These are phyloP conservation scores for Petrocephalus microphthalmus DNA, from an alignment of 2,113 vertebrate genomes.

Conservation along the genomic window DNA sequence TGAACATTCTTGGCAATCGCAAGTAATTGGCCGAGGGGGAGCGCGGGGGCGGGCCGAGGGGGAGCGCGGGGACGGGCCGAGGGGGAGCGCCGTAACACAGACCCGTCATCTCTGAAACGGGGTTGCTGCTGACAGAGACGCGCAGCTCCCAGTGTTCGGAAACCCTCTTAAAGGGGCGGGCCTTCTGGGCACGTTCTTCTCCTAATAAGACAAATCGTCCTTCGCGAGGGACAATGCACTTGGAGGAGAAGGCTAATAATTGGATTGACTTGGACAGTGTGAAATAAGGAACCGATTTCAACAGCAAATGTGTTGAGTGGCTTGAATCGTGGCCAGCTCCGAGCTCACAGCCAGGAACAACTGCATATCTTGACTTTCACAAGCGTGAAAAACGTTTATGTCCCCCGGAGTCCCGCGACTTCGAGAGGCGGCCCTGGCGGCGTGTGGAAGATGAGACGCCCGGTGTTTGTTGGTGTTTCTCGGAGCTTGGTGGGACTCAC, in stretches of 20 bases:
- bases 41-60: too few relatives aligned
- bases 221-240: neutral
- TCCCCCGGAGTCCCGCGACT: neutral
- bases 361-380: neutral
- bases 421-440: neutral
- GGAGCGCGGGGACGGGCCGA: too few relatives aligned
- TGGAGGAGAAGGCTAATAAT: neutral
- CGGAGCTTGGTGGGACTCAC: neutral
- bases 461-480: constrained; percentile 17
- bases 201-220: neutral
- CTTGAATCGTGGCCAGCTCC: neutral
- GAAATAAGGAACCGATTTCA: neutral
- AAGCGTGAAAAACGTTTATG: neutral
- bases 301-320: neutral
- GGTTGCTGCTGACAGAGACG: neutral
- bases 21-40: neutral
- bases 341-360: neutral
- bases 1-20: neutral
- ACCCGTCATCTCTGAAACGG: neutral
- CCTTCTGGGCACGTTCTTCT: neutral
- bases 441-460: neutral
- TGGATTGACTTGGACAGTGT: neutral
- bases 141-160: neutral
- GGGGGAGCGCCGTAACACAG: neutral
- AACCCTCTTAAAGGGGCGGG: neutral